These are phyloP conservation scores for Sinopyrophorus schimmeli DNA, from an alignment of 2,888 invertebrate genomes.

Conservation along the genomic window DNA sequence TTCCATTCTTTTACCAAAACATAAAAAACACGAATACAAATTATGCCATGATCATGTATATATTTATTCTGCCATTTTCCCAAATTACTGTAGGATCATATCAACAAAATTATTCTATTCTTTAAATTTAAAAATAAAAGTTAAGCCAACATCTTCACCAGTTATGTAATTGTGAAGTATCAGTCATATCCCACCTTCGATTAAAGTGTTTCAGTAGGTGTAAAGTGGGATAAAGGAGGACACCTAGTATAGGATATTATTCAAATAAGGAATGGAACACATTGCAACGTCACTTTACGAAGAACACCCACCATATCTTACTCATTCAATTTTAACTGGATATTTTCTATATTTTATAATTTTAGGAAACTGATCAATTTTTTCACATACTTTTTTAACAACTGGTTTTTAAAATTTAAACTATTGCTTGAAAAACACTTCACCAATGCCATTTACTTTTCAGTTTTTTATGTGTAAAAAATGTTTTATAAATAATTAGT, in stretches of 20 bases:
- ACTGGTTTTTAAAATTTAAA: too few relatives aligned
- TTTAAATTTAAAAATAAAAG: conserved; percentile 3
- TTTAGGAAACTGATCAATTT: background rate
- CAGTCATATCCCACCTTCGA: background rate
- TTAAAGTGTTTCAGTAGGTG: conserved; percentile 6
- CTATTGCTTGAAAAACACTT: too few relatives aligned
- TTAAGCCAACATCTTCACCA: conserved; percentile 2
- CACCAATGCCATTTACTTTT: too few relatives aligned
- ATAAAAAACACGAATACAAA: too few relatives aligned
- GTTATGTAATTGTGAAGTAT: background rate
- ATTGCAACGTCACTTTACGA: conserved; percentile 2
- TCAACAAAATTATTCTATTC: too few relatives aligned
- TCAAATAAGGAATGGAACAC: conserved; percentile 7
- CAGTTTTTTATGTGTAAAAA: too few relatives aligned
- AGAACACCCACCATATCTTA: conserved; percentile 8
- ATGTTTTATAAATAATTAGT: too few relatives aligned
- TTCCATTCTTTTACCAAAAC: too few relatives aligned
- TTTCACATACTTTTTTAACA: background rate
- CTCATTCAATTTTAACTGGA: background rate
- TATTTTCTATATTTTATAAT: too few relatives aligned
- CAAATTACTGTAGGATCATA: too few relatives aligned
- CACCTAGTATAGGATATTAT: conserved; percentile 1
- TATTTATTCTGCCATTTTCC: too few relatives aligned
- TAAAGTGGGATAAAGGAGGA: conserved; percentile 13
- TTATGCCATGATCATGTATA: too few relatives aligned